Percentiles rank a stretch among this genome's conserved stretches.
Conservation (phyloP, 2,113 vertebrate genomes). For the Bos javanicus region DNA sequence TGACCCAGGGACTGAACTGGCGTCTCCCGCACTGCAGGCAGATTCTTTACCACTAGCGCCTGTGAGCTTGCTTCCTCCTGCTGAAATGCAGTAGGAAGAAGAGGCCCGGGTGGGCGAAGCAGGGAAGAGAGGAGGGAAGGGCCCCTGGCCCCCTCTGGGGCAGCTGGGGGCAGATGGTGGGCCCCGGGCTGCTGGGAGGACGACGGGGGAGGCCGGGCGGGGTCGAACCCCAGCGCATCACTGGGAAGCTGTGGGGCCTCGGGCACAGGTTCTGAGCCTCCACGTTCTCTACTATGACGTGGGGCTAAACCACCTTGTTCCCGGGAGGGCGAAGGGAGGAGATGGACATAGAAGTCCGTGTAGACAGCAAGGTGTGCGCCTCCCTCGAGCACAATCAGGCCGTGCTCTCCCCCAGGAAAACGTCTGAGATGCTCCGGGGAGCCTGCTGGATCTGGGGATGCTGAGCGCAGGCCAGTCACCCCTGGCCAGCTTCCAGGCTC, state of each 20-base stretch:
- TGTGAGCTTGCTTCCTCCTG: neutral
- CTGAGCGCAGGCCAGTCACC: neutral
- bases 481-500: neutral
- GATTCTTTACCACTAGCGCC: neutral
- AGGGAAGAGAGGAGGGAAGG: neutral
- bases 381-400: neutral
- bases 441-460: neutral
- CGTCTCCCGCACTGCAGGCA: neutral
- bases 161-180: neutral
- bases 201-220: neutral
- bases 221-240: fast-evolving
- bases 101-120: fast-evolving
- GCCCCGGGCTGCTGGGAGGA: neutral
- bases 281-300: neutral
- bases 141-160: no score
- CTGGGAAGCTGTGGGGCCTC: neutral
- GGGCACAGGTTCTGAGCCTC: neutral
- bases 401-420: neutral
- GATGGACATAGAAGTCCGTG: fast-evolving
- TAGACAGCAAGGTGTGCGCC: no score
- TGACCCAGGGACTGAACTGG: neutral
- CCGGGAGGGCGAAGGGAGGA: neutral
- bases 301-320: neutral
- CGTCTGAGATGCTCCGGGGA: neutral
- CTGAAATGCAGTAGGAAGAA: neutral